Base-by-base conservation (phyloP, 1,140 invertebrate genomes). In the Hormaphis cornu region DNA sequence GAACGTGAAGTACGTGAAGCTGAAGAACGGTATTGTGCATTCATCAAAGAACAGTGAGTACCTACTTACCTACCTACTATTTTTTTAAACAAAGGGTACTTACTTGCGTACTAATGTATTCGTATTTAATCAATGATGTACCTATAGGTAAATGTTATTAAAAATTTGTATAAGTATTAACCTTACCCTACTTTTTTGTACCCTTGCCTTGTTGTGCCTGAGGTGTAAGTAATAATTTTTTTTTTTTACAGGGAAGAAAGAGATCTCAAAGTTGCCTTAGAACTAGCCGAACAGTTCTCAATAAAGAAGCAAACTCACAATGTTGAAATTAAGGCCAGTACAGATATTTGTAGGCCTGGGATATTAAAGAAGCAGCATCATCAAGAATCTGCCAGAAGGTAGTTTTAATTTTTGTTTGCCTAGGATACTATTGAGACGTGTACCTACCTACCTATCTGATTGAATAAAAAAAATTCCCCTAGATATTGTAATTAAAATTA, bases 1-100 rank as follows among this genome's bases (percentile, higher is more conserved):
- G 81, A 85, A 72, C 81, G 86, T 72, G 91, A 93, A 76, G 83
- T 87, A 74, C 79, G 83, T 73, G 79, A 86, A 74, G 86, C 86
- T 3, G 81, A 82, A 59, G 80, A 81, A 22, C 81, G 81, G 74
- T 87, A 89, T 75, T 82, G 86, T 63, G 80, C 78, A 72, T 80
- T 84, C 73, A 74, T 86, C 16, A 81, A 82, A 63, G 81, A 86
- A 76, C 86, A 88, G 83, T 85, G 76, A 82, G 82, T 79, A 33
- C 4, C 22, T n/a, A n/a, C n/a, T n/a, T n/a, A n/a, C n/a, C n/a
- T n/a, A n/a, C n/a, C n/a, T n/a, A 46, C 2, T 1, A 24, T 7
- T 58, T 6, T 33, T 33, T n/a, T n/a, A n/a, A n/a, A n/a, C n/a
- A 33, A 33, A 33, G 30, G 30, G 30, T 33, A 6, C n/a, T n/a